Evolutionary conservation across 2,113 vertebrate species (phyloP).

Genomic region (Apodemus speciosus): DNA sequence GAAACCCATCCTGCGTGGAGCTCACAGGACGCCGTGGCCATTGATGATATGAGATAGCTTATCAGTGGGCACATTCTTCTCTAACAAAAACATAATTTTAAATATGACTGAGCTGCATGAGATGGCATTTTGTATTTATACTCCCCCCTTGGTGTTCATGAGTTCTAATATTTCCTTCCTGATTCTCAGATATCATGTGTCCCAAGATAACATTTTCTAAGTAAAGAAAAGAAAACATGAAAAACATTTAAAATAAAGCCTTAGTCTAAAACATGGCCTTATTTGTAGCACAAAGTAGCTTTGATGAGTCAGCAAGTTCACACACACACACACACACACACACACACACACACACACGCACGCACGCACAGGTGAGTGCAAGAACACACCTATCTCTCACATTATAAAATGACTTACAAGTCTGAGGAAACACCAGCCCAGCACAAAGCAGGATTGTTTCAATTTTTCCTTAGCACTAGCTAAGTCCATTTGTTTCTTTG

Average conservation of each 20-base stretch:
- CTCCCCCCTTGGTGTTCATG: slow-evolving; percentile 17
- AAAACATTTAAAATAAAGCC: slow-evolving; percentile 12
- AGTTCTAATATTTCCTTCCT: slow-evolving; percentile 62
- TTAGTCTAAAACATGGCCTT: slow-evolving; percentile 8
- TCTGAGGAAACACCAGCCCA: not conserved
- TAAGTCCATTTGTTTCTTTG: slow-evolving; percentile 8
- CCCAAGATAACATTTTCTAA: slow-evolving; percentile 54
- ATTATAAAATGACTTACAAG: not conserved
- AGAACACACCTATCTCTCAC: not conserved
- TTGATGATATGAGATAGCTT: slow-evolving; percentile 82
- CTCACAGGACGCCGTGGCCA: slow-evolving; percentile 84
- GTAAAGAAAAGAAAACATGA: slow-evolving; percentile 19
- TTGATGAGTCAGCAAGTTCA: not conserved
- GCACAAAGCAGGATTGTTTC: not conserved
- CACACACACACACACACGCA: not conserved
- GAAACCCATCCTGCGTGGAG: slow-evolving; percentile 80
- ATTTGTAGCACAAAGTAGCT: not conserved
- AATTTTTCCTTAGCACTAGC: not conserved
- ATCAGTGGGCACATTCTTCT: slow-evolving; percentile 75
- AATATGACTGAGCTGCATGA: slow-evolving; percentile 66
- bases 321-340: not conserved
- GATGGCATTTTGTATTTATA: slow-evolving; percentile 58
- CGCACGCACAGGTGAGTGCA: not conserved
- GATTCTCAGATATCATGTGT: slow-evolving; percentile 43
- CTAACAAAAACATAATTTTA: slow-evolving; percentile 73